Percentiles rank a stretch among this genome's conserved stretches.
phyloP scores from a whole-genome alignment of 2,113 vertebrate species.

The Oryzias celebensis region DNA sequence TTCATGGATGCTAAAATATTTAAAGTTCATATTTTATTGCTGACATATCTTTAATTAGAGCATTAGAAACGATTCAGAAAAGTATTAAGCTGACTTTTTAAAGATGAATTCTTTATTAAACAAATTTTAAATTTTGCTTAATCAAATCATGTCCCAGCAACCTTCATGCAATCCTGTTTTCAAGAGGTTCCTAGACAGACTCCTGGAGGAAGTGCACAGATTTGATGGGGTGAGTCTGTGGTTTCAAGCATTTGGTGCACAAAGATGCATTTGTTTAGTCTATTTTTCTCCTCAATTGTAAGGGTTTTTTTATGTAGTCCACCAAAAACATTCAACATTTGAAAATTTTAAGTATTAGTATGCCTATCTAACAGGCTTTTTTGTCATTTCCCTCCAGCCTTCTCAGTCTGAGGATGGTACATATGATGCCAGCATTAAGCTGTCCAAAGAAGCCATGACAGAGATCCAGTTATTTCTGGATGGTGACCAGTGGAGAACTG shows the following conservation, averaged over 20 bases:
- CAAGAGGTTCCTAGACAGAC: slow-evolving; percentile 87
- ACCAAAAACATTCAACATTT: background rate
- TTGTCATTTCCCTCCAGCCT: slow-evolving; percentile 72
- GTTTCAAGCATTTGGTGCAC: slow-evolving; percentile 13
- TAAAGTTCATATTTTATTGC: no score
- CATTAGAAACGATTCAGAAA: no score
- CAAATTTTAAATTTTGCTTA: background rate
- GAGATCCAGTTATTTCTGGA: slow-evolving; percentile 85
- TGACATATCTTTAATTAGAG: no score
- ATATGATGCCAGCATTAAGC: slow-evolving; percentile 87
- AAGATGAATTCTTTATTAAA: no score
- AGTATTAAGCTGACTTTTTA: no score
- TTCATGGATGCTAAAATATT: no score
- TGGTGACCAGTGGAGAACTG: slow-evolving; percentile 82
- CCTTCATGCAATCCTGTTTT: slow-evolving; percentile 86
- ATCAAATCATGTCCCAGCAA: slow-evolving; percentile 49
- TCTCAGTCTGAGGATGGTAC: slow-evolving; percentile 66
- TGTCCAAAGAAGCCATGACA: slow-evolving; percentile 77
- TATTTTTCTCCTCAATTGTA: background rate
- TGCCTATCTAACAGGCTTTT: background rate
- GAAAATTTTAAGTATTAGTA: background rate
- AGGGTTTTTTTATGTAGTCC: no score
- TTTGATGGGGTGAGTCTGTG: slow-evolving; percentile 83
- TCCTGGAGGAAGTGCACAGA: slow-evolving; percentile 84
- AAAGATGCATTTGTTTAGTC: background rate